These are phyloP conservation scores for Drosophila paulistorum DNA, from an alignment of 1,140 invertebrate species.

Conservation along the genomic window DNA sequence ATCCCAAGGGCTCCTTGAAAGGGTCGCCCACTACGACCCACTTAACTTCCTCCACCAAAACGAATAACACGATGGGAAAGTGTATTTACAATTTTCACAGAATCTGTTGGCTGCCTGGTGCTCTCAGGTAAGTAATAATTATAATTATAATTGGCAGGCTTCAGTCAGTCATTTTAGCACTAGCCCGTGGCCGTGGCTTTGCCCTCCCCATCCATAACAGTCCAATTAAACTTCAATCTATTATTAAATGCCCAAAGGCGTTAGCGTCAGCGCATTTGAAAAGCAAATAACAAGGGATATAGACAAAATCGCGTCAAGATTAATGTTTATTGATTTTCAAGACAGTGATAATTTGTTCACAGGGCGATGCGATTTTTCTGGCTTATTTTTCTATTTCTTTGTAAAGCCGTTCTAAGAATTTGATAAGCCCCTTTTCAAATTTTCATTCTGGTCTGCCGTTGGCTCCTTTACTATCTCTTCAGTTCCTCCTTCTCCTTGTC, in stretches of 20 bases:
- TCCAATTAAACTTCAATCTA: constrained; percentile 66
- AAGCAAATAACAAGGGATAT: constrained; percentile 73
- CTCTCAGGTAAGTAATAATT: constrained; percentile 35
- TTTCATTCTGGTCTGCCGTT: constrained; percentile 24
- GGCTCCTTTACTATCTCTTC: not conserved
- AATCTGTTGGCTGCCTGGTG: not conserved
- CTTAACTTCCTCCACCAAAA: not conserved
- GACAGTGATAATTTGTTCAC: constrained; percentile 64
- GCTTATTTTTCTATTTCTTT: constrained; percentile 74
- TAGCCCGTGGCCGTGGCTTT: not conserved
- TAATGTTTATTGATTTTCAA: constrained; percentile 78
- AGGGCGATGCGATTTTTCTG: constrained; percentile 46
- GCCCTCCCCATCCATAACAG: not conserved
- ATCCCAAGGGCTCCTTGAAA: not conserved
- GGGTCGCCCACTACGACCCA: not conserved
- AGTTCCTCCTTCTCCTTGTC: not conserved
- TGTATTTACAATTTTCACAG: not conserved
- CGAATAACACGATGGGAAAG: not conserved
- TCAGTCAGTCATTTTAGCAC: constrained; percentile 4
- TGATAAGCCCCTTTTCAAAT: constrained; percentile 71
- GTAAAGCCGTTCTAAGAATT: constrained; percentile 67
- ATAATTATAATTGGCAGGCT: constrained; percentile 53
- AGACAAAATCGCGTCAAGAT: constrained; percentile 76
- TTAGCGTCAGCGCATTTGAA: constrained; percentile 12
- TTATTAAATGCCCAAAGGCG: constrained; percentile 46